Percentiles rank a stretch among this genome's conserved stretches.
Conservation (phyloP, 92 coral and sea anemone species). For the Virgularia gustaviana region DNA sequence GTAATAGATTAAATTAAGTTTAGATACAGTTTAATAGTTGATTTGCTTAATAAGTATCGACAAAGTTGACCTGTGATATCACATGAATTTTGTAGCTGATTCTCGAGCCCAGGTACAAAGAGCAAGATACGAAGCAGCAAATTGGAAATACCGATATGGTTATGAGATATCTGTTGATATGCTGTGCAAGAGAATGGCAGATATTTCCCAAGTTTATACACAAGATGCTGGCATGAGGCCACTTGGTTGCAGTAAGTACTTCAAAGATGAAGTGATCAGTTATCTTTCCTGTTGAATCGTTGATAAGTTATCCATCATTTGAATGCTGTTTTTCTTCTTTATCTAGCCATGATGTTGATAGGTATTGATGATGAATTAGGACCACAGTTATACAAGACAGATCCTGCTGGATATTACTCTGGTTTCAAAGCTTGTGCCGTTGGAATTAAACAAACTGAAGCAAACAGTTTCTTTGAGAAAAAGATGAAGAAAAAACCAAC, state of each 20-base stretch:
- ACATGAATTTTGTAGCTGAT: conserved; percentile 67
- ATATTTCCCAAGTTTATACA: conserved; percentile 94
- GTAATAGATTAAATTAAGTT: too few species aligned
- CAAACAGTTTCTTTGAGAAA: conserved; percentile 97
- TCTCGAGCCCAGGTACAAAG: conserved; percentile 95
- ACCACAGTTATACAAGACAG: conserved; percentile 94
- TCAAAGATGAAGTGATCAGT: background rate
- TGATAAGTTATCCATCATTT: background rate
- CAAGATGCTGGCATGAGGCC: conserved; percentile 99
- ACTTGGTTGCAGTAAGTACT: conserved; percentile 87
- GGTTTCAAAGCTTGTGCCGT: conserved; percentile 96
- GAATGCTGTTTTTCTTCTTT: background rate
- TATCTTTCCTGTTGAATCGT: background rate
- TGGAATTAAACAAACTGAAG: conserved; percentile 97
- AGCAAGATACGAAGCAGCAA: conserved; percentile 95
- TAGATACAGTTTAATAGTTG: too few species aligned
- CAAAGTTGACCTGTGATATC: too few species aligned
- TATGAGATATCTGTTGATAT: conserved; percentile 96
- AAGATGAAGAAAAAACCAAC: conserved; percentile 95
- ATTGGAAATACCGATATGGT: conserved; percentile 97
- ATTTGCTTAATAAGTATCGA: too few species aligned
- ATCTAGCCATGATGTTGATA: conserved; percentile 81
- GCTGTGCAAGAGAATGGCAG: conserved; percentile 92
- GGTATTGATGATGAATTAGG: conserved; percentile 95
- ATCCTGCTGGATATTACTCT: conserved; percentile 97